Conservation (phyloP, 2,797 vertebrate genomes). For the Sternarchorhynchus goeldii region DNA sequence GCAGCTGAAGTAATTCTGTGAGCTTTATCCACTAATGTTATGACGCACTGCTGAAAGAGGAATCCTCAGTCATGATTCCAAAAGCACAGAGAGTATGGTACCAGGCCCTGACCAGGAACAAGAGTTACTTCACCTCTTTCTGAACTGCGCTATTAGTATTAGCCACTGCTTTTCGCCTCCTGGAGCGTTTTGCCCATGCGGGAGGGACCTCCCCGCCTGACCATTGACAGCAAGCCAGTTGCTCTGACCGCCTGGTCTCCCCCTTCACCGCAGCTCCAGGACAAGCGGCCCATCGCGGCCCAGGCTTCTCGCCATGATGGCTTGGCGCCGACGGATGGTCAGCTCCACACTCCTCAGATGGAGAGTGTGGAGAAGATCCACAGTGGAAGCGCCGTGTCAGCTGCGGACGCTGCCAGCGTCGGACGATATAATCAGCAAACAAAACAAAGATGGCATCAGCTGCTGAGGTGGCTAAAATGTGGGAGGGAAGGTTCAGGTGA, state of each 20-base stretch:
- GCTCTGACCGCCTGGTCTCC: conserved; percentile 47
- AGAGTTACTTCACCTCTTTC: conserved; percentile 51
- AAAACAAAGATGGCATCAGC: conserved; percentile 40
- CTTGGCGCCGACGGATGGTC: conserved; percentile 39
- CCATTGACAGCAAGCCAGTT: conserved; percentile 57
- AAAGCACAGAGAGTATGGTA: conserved; percentile 53
- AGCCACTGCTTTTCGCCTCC: conserved; percentile 6
- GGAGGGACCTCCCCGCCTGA: conserved; percentile 48
- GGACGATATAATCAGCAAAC: conserved; percentile 46
- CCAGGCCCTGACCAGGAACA: conserved; percentile 57
- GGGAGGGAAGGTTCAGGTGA: conserved; percentile 9
- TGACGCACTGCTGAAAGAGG: conserved; percentile 27
- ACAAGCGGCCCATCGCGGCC: conserved; percentile 28
- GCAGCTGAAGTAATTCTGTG: background rate
- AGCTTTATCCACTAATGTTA: background rate
- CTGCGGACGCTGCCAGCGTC: conserved; percentile 28
- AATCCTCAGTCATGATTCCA: conserved; percentile 52
- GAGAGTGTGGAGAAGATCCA: conserved; percentile 38
- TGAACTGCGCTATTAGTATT: conserved; percentile 31
- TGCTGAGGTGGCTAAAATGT: conserved; percentile 21
- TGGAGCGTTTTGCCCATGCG: conserved; percentile 29
- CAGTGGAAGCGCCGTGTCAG: conserved; percentile 30
- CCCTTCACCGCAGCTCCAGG: conserved; percentile 38
- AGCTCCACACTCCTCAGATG: conserved; percentile 28
- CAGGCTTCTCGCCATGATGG: conserved; percentile 12